These are phyloP conservation scores for Pteropus rufus DNA, from an alignment of 2,797 vertebrate genomes.

Conservation along the genomic window DNA sequence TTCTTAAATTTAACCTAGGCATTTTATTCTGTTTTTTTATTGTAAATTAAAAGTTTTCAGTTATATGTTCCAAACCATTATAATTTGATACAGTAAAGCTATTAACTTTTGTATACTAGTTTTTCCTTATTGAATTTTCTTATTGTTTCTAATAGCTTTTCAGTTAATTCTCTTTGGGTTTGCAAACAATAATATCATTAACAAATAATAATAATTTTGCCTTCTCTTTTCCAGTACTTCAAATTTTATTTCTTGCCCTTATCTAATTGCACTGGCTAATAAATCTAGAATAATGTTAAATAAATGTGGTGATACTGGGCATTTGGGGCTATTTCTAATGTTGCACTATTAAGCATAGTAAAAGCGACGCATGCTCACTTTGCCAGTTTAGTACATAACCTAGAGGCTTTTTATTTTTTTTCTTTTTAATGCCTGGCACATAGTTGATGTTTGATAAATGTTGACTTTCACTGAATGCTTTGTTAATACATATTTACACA, in stretches of 20 bases:
- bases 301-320: background rate
- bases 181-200: conserved; percentile 27
- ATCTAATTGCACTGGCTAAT: conserved; percentile 4
- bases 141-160: conserved; percentile 18
- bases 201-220: conserved; percentile 9
- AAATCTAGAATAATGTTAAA: background rate
- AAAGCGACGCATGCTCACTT: background rate
- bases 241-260: conserved; percentile 25
- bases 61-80: background rate
- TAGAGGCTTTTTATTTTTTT: background rate
- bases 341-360: background rate
- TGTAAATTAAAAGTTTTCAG: conserved; percentile 30
- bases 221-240: background rate
- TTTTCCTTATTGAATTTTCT: background rate
- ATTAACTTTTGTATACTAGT: background rate
- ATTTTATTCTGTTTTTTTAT: background rate
- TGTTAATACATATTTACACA: background rate
- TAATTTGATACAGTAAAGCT: background rate
- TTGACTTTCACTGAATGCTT: background rate
- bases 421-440: background rate
- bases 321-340: conserved; percentile 1
- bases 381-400: background rate
- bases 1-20: background rate
- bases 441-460: background rate
- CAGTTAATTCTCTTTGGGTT: conserved; percentile 7